Evolutionary conservation across 2,888 invertebrate genomes (phyloP), one percentile per base, ranked within the genome.

Genomic region (Cephus pulcher): DNA sequence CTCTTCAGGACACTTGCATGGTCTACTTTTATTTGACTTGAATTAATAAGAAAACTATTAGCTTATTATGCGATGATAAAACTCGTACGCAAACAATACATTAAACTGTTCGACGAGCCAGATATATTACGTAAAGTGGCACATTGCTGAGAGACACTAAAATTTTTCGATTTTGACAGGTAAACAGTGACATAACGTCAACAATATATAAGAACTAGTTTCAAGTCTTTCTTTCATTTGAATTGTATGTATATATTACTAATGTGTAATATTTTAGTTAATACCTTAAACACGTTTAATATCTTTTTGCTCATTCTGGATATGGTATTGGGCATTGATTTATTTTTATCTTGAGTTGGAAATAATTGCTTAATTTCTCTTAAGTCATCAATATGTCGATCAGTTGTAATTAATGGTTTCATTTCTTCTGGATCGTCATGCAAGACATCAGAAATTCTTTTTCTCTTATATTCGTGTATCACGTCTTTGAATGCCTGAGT

Each of bases 311-410:
- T 74, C 4, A 85, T 77, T 33, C 75, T 80, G 30, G 80, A 79
- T 32, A 84, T 68, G 9, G 75, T 73, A 12, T 79, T 79, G 30
- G 78, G 32, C 33, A 12, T 11, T 37, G 32, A 69, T 73, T 77
- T 79, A 69, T 35, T 76, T 69, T 73, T 74, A 11, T 70, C 12
- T 40, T 74, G 69, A 3, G 74, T 73, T 1, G 88, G 85, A 77
- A 84, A 86, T 9, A 88, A 76, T 78, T 86, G 86, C 23, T 81
- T 80, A n/a, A 87, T 40, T 15, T 81, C 80, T 75, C 84, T 86
- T 37, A 80, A 81, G 15, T 79, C 81, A 75, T 88, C 86, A 1
- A 83, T 82, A 33, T 76, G 76, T 34, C 78, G 81, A 11, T 82
- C 83, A 34, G 77, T 34, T 23, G 76, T 80, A 68, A 84, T 81